Evolutionary conservation across 2,797 vertebrate genomes (phyloP).

Genomic region (Malurus leucopterus): DNA sequence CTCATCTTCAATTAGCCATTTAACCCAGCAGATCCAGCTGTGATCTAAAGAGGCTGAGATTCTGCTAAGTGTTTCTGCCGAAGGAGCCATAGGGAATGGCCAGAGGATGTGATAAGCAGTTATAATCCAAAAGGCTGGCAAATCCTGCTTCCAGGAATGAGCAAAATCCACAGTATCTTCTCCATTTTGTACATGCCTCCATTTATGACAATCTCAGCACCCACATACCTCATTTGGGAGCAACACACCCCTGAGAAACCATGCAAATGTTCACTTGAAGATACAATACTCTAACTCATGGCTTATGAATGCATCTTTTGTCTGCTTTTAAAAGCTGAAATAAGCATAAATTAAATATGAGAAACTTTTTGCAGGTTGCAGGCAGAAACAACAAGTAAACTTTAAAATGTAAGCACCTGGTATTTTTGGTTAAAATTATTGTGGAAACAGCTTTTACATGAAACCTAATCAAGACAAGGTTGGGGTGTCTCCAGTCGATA

Average conservation of each 20-base stretch:
- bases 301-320: background rate
- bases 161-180: background rate
- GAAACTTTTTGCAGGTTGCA: background rate
- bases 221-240: background rate
- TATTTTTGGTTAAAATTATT: background rate
- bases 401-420: background rate
- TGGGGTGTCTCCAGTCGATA: background rate
- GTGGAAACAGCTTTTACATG: background rate
- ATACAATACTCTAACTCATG: background rate
- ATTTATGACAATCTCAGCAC: background rate
- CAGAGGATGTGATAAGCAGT: background rate
- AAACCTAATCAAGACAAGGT: background rate
- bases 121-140: background rate
- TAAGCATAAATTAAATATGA: background rate
- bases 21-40: slow-evolving; percentile 23
- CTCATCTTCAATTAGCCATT: slow-evolving; percentile 27
- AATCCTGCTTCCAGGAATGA: background rate
- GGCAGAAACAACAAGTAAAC: background rate
- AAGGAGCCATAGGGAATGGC: background rate
- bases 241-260: background rate
- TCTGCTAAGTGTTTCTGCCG: background rate
- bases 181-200: background rate
- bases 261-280: background rate
- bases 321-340: slow-evolving; percentile 10
- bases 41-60: slow-evolving; percentile 17